Evolutionary conservation across 2,888 invertebrate species (phyloP).

Genomic region (Malthinus seriepunctatus): DNA sequence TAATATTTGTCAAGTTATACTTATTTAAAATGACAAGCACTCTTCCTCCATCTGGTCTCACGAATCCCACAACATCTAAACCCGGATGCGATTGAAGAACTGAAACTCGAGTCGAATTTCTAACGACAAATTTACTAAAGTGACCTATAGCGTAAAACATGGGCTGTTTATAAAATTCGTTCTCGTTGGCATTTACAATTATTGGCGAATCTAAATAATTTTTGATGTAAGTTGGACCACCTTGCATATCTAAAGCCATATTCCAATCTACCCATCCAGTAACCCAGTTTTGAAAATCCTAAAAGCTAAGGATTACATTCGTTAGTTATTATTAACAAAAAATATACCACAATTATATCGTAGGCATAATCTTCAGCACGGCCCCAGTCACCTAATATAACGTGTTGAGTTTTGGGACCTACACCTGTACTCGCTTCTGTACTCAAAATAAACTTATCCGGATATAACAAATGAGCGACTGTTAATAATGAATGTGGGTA

Average conservation of each 20-base stretch:
- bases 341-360: background rate
- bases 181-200: conserved; percentile 61
- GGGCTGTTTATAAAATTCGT: conserved; percentile 88
- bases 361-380: background rate
- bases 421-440: conserved; percentile 81
- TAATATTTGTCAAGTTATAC: no score
- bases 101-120: conserved; percentile 59
- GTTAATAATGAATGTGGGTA: conserved; percentile 62
- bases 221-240: conserved; percentile 81
- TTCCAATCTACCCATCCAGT: conserved; percentile 94
- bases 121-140: conserved; percentile 67
- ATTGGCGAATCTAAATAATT: conserved; percentile 85
- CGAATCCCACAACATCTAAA: conserved; percentile 58
- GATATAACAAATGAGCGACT: conserved; percentile 49
- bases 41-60: conserved; percentile 57
- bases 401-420: background rate
- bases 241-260: conserved; percentile 69
- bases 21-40: conserved; percentile 60
- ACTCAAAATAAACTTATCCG: conserved; percentile 63
- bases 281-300: conserved; percentile 76
- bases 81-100: conserved; percentile 41
- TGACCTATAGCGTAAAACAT: conserved; percentile 86
- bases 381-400: background rate
- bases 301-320: conserved; percentile 21
- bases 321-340: background rate